These are phyloP conservation scores for Aptenodytes forsteri DNA, from an alignment of 2,113 vertebrate genomes.

Conservation along the genomic window DNA sequence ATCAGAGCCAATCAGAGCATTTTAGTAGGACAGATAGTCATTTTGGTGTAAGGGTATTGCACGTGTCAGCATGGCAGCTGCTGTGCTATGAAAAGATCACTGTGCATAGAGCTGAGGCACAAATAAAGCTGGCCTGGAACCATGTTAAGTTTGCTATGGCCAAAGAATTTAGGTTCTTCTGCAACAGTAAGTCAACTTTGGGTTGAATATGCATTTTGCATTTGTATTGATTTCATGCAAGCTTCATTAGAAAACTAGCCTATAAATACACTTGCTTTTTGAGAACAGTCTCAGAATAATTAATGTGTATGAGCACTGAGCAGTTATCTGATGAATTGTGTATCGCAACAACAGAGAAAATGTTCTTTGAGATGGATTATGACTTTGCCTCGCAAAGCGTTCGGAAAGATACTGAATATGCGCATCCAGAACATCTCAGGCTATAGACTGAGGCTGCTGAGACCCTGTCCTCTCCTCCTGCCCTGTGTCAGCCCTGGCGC, in stretches of 20 bases:
- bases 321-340: not conserved
- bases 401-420: not conserved
- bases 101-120: constrained; percentile 15
- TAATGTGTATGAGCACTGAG: not conserved
- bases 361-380: not conserved
- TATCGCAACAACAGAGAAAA: not conserved
- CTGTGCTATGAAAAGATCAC: constrained; percentile 62
- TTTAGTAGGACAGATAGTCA: constrained; percentile 45
- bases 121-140: constrained; percentile 5
- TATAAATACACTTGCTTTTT: not conserved
- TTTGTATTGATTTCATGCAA: not conserved
- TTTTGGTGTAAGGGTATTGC: constrained; percentile 50
- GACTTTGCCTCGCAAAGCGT: not conserved
- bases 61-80: constrained; percentile 58
- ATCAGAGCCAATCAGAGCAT: not conserved
- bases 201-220: not conserved
- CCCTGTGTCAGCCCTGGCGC: not conserved
- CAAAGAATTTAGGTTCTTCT: constrained; percentile 6
- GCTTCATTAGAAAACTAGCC: not conserved
- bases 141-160: not conserved
- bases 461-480: not conserved
- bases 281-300: not conserved
- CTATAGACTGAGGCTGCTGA: not conserved
- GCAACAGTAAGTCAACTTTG: not conserved
- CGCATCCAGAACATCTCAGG: not conserved